Evolutionary conservation across 2,113 vertebrate genomes (phyloP).

Genomic region (Tylochromis polylepis): DNA sequence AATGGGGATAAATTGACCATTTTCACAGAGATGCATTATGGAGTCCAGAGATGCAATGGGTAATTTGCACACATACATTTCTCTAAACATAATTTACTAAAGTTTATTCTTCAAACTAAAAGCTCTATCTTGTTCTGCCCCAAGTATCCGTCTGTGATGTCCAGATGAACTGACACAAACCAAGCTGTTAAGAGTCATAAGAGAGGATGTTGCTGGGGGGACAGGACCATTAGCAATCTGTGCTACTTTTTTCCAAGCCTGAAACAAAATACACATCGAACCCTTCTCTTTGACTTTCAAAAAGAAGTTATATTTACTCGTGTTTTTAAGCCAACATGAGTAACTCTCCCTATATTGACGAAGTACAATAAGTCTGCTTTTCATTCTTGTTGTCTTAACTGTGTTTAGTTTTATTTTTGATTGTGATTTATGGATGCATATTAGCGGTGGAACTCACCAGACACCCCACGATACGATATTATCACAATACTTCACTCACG

Average conservation of each 20-base stretch:
- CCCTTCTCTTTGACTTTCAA: not conserved
- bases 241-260: not conserved
- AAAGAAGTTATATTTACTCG: not conserved
- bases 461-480: not conserved
- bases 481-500: not conserved
- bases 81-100: not conserved
- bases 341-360: not conserved
- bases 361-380: rapidly evolving
- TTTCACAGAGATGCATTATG: not conserved
- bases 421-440: not conserved
- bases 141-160: not conserved
- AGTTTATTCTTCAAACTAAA: not conserved
- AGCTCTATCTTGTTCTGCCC: not conserved
- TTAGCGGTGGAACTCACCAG: not conserved
- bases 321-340: not conserved
- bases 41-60: not conserved
- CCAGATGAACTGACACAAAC: not conserved
- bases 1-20: not conserved
- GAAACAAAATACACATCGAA: not conserved
- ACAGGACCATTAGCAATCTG: not conserved
- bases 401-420: not conserved
- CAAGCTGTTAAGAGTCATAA: not conserved
- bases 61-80: not conserved
- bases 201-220: not conserved
- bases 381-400: not conserved